Base-by-base conservation (phyloP, 2,113 vertebrate species). In the Tonatia bakeri region DNA sequence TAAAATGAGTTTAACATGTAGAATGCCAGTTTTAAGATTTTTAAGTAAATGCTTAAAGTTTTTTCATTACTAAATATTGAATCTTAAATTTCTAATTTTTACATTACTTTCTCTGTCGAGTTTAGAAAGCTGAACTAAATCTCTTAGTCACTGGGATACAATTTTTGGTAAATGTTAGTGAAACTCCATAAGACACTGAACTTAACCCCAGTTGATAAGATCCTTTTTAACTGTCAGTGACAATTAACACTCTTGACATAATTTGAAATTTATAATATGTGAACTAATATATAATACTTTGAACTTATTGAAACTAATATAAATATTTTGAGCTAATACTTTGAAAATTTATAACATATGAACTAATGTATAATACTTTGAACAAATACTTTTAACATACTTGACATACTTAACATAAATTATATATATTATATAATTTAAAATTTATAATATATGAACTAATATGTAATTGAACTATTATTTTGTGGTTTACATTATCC, bases 21-120 rank as follows among this genome's bases (percentile, higher is more conserved):
- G 77, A 91, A 91, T 87, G 38, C 33, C 70, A 94, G 84, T 91
- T 92, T 97, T 85, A 96, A 88, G 28, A 50, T 92, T 26, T 95
- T 88, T 73, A 22, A 36, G 22, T 90, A 95, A 95, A 72, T 64
- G 24, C 54, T 84, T 92, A 43, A 75, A 56, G 19, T 89, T 93
- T 96, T 96, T 79, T 79, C 28, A 54, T 95, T 91, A 82, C 33
- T 83, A 26, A 31, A 73, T 94, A 83, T 26, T 38, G 72, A 95
- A 93, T 86, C 73, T 91, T 93, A 73, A 91, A 93, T 89, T 94
- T 93, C 40, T 75, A 26, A 79, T 61, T 83, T 47, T 54, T 64
- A 82, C 45, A 82, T 93, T 73, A 79, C 61, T 64, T 94, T 14
- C 50, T 92, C 40, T 90, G 14, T 83, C 79, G 33, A 24, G 33